These are phyloP conservation scores for Slavum lentiscoides DNA, from an alignment of 2,888 invertebrate genomes.

Conservation along the genomic window DNA sequence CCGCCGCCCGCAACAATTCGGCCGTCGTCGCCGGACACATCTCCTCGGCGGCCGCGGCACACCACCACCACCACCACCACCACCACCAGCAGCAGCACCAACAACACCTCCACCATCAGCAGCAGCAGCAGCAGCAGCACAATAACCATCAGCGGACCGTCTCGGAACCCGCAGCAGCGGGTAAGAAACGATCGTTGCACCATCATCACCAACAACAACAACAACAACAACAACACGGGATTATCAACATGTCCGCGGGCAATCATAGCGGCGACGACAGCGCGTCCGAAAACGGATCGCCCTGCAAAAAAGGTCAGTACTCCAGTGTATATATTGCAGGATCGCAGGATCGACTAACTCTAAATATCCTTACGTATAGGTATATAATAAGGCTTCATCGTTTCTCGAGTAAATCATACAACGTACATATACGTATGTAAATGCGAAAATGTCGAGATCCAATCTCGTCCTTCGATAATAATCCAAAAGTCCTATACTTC, in stretches of 20 bases:
- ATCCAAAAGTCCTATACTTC: too few relatives aligned
- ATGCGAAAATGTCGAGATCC: too few relatives aligned
- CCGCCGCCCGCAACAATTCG: conserved; percentile 55
- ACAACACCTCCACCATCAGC: not conserved
- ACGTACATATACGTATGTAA: too few relatives aligned
- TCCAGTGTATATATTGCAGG: too few relatives aligned
- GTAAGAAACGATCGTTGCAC: conserved; percentile 15
- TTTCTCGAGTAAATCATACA: too few relatives aligned
- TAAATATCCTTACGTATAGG: too few relatives aligned
- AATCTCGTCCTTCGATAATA: too few relatives aligned
- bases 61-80: not conserved
- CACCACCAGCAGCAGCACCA: conserved; percentile 13
- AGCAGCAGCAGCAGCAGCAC: not conserved
- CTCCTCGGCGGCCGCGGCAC: not conserved
- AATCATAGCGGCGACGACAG: conserved; percentile 49
- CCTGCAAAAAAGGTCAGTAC: conserved; percentile 54
- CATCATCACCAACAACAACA: conserved; percentile 37
- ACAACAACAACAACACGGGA: conserved; percentile 37
- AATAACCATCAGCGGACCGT: conserved; percentile 46
- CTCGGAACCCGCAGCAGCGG: conserved; percentile 6
- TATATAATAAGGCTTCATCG: too few relatives aligned
- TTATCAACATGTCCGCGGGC: conserved; percentile 35
- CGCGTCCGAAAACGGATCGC: conserved; percentile 54
- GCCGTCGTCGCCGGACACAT: not conserved
- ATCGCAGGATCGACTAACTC: too few relatives aligned